Percentiles rank a stretch among this genome's conserved stretches.
phyloP scores from a whole-genome alignment of 1,140 invertebrate genomes.

The Xylocopa sonorina region DNA sequence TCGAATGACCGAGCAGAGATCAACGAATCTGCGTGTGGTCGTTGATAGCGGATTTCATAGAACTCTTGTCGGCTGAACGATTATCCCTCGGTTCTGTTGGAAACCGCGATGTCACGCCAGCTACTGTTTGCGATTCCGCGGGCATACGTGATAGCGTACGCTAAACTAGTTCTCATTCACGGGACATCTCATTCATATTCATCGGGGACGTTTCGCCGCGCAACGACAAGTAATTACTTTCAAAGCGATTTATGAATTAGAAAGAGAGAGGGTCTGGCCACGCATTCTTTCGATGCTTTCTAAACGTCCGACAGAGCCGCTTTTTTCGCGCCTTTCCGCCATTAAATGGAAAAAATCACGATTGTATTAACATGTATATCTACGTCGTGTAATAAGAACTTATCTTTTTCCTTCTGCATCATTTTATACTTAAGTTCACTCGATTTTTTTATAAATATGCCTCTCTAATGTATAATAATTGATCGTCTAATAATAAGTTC shows the following conservation, averaged over 20 bases:
- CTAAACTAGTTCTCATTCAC: slow-evolving; percentile 56
- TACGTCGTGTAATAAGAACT: neutral
- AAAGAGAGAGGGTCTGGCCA: slow-evolving; percentile 20
- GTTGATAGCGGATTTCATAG: neutral
- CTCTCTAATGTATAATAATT: too few relatives aligned
- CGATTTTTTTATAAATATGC: too few relatives aligned
- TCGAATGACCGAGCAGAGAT: neutral
- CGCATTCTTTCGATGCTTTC: slow-evolving; percentile 50
- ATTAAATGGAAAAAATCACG: neutral
- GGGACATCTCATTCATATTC: slow-evolving; percentile 57
- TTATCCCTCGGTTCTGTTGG: neutral
- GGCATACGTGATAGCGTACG: slow-evolving; percentile 23
- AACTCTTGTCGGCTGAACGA: neutral
- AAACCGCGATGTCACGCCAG: neutral
- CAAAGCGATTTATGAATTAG: slow-evolving; percentile 46
- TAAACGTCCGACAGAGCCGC: slow-evolving; percentile 38
- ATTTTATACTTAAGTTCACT: too few relatives aligned
- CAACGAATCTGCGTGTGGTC: neutral
- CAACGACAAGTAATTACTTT: slow-evolving; percentile 32
- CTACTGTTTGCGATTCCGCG: slow-evolving; percentile 10
- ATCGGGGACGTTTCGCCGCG: neutral
- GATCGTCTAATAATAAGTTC: too few relatives aligned
- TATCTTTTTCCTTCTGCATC: too few relatives aligned
- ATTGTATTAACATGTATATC: neutral
- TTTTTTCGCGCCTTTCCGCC: neutral